A percentile compares a stretch with the other conserved stretches of the same genome.
These are phyloP conservation scores for Drosophila leonis DNA, from an alignment of 2,888 invertebrate species.

Conservation along the genomic window DNA sequence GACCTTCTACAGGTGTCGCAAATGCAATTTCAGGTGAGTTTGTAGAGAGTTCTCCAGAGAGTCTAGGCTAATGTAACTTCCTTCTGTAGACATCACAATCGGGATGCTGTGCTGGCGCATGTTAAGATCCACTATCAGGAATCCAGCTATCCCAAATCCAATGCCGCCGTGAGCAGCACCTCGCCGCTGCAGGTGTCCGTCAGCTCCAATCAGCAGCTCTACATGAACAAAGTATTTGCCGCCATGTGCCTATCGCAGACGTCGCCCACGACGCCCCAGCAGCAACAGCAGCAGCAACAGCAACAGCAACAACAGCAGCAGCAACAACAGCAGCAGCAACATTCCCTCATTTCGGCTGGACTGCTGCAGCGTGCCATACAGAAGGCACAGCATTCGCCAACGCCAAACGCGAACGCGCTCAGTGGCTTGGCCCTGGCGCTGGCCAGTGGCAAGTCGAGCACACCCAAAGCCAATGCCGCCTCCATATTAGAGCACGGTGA, in stretches of 20 bases:
- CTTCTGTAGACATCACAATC: slow-evolving; percentile 87
- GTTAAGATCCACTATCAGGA: slow-evolving; percentile 89
- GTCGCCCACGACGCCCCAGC: slow-evolving; percentile 42
- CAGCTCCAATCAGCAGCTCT: slow-evolving; percentile 75
- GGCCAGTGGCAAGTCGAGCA: slow-evolving; percentile 71
- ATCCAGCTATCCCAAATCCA: slow-evolving; percentile 63
- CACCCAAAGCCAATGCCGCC: slow-evolving; percentile 77
- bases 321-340: slow-evolving; percentile 57
- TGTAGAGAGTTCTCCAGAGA: not conserved
- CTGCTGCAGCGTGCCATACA: slow-evolving; percentile 83
- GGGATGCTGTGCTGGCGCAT: slow-evolving; percentile 89
- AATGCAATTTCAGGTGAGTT: slow-evolving; percentile 92
- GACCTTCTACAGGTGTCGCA: slow-evolving; percentile 95
- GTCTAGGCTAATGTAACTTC: not conserved
- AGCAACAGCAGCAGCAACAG: slow-evolving; percentile 27
- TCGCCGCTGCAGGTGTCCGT: slow-evolving; percentile 82
- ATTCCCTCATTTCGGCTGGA: slow-evolving; percentile 82
- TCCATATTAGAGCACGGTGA: slow-evolving; percentile 86
- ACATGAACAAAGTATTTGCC: slow-evolving; percentile 84
- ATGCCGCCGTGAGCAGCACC: slow-evolving; percentile 48
- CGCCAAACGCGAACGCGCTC: slow-evolving; percentile 71
- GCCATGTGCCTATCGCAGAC: slow-evolving; percentile 85
- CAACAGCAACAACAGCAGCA: slow-evolving; percentile 28
- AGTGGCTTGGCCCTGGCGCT: slow-evolving; percentile 80
- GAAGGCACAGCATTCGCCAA: slow-evolving; percentile 75